A percentile compares a stretch with the other conserved stretches of the same genome.
Evolutionary conservation across 1,140 invertebrate species (phyloP).

Genomic region (Heliothis subflexa): DNA sequence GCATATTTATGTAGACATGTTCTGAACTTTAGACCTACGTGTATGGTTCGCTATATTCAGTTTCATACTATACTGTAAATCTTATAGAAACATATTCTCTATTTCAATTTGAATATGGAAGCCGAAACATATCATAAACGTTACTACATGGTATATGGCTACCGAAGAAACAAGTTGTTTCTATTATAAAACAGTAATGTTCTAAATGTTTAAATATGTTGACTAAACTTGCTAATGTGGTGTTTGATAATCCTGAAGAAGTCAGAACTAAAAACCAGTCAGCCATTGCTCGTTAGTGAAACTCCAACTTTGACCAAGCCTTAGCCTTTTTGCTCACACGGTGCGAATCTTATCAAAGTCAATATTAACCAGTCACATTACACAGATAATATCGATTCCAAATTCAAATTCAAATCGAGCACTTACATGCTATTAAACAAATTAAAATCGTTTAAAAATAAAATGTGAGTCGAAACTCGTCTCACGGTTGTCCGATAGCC

Average conservation of each 20-base stretch:
- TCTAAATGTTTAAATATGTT: not conserved
- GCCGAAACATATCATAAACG: not conserved
- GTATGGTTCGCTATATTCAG: not conserved
- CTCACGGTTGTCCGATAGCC: slow-evolving; percentile 29
- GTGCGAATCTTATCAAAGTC: slow-evolving; percentile 11
- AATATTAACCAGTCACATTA: slow-evolving; percentile 19
- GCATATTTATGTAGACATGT: not conserved
- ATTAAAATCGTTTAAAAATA: slow-evolving; percentile 20
- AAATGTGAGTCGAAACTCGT: not conserved
- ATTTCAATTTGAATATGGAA: not conserved
- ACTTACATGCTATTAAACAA: slow-evolving; percentile 29
- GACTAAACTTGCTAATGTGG: not conserved
- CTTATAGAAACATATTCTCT: not conserved
- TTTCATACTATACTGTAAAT: slow-evolving; percentile 2
- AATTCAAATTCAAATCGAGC: slow-evolving; percentile 35
- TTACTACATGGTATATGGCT: not conserved
- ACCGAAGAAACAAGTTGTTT: not conserved
- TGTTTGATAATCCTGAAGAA: not conserved
- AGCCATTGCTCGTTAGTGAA: too few species aligned
- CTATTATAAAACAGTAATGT: too few species aligned
- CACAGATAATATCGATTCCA: slow-evolving; percentile 36
- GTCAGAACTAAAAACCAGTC: not conserved
- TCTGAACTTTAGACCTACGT: slow-evolving; percentile 7
- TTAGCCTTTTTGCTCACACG: not conserved
- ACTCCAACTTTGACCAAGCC: not conserved